These are phyloP conservation scores for Rhyacophila evoluta DNA, from an alignment of 2,888 invertebrate genomes.

Conservation along the genomic window DNA sequence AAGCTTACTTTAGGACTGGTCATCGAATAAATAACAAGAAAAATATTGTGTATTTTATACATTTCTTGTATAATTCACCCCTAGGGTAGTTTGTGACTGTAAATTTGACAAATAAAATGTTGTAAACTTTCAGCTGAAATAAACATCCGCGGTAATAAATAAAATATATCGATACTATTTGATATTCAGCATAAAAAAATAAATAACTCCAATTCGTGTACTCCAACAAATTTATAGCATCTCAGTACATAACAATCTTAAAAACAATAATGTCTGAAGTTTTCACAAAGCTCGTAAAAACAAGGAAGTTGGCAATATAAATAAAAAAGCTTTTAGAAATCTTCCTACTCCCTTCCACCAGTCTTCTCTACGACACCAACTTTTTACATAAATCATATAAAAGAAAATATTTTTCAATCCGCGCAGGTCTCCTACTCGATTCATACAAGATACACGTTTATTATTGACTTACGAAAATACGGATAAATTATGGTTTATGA, in stretches of 20 bases:
- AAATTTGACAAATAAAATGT: too few relatives aligned
- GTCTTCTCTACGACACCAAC: not conserved
- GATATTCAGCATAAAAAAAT: too few relatives aligned
- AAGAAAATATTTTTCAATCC: slow-evolving; percentile 24
- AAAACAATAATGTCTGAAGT: slow-evolving; percentile 9
- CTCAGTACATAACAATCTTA: not conserved
- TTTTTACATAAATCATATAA: slow-evolving; percentile 1
- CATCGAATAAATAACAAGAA: too few relatives aligned
- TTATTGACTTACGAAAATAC: slow-evolving; percentile 13
- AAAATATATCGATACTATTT: too few relatives aligned
- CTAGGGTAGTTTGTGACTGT: too few relatives aligned
- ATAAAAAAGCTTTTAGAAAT: slow-evolving; percentile 22
- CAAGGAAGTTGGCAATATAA: slow-evolving; percentile 14
- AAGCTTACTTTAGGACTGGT: too few relatives aligned
- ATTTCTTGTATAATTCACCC: too few relatives aligned
- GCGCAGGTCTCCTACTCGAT: not conserved
- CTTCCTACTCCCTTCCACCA: not conserved
- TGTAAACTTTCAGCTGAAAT: too few relatives aligned
- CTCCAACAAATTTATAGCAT: not conserved
- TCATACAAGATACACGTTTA: not conserved
- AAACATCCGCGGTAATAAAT: too few relatives aligned
- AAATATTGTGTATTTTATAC: too few relatives aligned
- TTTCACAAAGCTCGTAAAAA: not conserved
- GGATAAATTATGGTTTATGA: not conserved
- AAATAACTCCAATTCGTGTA: too few relatives aligned